phyloP scores from a whole-genome alignment of 92 coral and sea anemone genomes.

The Porites divaricata region DNA sequence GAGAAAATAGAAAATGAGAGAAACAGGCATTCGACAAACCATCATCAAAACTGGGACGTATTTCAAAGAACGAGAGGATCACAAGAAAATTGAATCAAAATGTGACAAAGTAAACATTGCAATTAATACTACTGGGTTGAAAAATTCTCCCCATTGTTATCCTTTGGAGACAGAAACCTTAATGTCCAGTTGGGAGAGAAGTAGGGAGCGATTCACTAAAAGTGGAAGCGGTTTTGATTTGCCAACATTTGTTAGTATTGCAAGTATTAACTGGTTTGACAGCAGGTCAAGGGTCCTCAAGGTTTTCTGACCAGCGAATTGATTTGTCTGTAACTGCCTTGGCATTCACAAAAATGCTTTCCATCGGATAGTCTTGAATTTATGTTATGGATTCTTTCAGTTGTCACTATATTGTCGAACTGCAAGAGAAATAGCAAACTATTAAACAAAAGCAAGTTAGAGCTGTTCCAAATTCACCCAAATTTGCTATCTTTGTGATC shows the following conservation, averaged over 20 bases:
- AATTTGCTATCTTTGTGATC: too few species aligned
- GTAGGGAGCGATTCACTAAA: slow-evolving; percentile 2
- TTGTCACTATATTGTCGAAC: too few species aligned
- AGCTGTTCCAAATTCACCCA: too few species aligned
- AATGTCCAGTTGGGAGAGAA: slow-evolving; percentile 2
- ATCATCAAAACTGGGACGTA: slow-evolving; percentile 2
- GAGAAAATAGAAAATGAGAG: background rate
- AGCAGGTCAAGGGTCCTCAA: too few species aligned
- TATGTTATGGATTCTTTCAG: too few species aligned
- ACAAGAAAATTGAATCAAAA: background rate
- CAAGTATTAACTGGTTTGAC: too few species aligned
- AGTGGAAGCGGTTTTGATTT: slow-evolving; percentile 3
- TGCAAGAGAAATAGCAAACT: too few species aligned
- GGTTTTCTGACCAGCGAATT: too few species aligned
- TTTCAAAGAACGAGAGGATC: background rate
- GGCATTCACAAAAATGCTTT: background rate
- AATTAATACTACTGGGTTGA: background rate
- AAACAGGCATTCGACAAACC: slow-evolving; percentile 11
- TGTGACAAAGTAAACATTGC: too few species aligned
- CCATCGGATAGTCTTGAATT: background rate
- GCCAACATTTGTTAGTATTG: background rate
- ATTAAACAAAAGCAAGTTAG: too few species aligned
- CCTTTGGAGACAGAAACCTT: slow-evolving; percentile 8
- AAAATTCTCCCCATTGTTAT: background rate
- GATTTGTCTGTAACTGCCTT: background rate